Conservation (phyloP, 2,113 vertebrate species). For the Oreochromis aureus region DNA sequence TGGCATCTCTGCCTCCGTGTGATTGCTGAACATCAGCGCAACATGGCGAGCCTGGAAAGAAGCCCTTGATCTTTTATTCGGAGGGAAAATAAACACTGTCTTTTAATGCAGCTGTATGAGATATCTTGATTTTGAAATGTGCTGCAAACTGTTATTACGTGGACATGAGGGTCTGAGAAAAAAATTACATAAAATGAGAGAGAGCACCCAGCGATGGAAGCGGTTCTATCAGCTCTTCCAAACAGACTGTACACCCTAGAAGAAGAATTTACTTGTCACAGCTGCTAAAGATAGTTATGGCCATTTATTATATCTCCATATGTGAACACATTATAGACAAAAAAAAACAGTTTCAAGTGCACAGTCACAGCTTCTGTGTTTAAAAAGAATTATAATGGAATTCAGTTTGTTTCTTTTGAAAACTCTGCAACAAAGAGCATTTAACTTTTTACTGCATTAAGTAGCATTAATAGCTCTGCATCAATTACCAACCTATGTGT, state of each 20-base stretch:
- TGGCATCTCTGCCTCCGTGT: constrained; percentile 13
- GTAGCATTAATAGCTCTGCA: not conserved
- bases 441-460: not conserved
- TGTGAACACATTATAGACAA: not conserved
- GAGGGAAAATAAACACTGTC: constrained; percentile 34
- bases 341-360: not conserved
- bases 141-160: not conserved
- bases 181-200: not conserved
- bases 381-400: not conserved
- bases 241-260: not conserved
- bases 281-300: not conserved
- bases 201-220: not conserved
- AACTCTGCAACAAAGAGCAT: not conserved
- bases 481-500: not conserved
- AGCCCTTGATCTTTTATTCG: constrained; percentile 43
- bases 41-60: constrained; percentile 4
- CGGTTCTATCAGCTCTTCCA: not conserved
- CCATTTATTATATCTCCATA: not conserved
- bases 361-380: not conserved
- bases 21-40: constrained; percentile 41
- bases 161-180: not conserved
- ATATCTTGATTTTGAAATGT: not conserved
- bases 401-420: not conserved
- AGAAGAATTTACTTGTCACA: not conserved
- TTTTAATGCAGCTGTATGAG: not conserved